A percentile compares a stretch with the other conserved stretches of the same genome.
Evolutionary conservation across 2,797 vertebrate species (phyloP).

Genomic region (Adelosebastes latens): DNA sequence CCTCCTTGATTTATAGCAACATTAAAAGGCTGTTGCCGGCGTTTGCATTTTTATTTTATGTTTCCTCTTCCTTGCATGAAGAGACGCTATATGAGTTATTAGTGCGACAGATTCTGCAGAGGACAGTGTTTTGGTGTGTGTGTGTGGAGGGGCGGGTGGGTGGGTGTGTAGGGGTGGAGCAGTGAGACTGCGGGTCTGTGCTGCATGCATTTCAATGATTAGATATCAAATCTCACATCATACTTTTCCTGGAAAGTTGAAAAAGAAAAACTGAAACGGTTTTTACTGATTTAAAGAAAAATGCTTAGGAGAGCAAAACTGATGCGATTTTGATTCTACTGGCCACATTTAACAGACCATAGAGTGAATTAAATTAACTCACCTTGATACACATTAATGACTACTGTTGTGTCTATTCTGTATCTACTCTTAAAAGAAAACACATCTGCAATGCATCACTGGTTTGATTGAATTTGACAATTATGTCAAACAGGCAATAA

Average conservation of each 20-base stretch:
- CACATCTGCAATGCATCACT: background rate
- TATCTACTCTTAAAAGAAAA: background rate
- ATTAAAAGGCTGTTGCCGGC: constrained; percentile 72
- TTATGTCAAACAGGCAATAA: constrained; percentile 8
- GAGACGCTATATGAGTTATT: constrained; percentile 69
- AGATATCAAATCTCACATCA: constrained; percentile 25
- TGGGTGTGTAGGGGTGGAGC: constrained; percentile 26
- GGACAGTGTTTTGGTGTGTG: constrained; percentile 49
- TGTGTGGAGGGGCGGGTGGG: background rate
- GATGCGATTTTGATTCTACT: background rate
- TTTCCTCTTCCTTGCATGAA: constrained; percentile 69
- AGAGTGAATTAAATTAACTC: background rate
- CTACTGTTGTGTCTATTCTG: background rate
- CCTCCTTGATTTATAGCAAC: constrained; percentile 71
- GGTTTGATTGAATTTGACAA: constrained; percentile 38
- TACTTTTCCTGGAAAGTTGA: constrained; percentile 24
- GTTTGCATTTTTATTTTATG: constrained; percentile 76
- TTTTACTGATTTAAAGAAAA: background rate
- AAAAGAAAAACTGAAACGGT: background rate
- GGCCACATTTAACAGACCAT: background rate
- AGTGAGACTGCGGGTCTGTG: constrained; percentile 46
- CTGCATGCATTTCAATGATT: constrained; percentile 56
- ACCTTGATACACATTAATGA: background rate
- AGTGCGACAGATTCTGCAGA: constrained; percentile 56
- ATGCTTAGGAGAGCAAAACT: background rate